These are phyloP conservation scores for Oxyruncus cristatus DNA, from an alignment of 2,113 vertebrate species.

Conservation along the genomic window DNA sequence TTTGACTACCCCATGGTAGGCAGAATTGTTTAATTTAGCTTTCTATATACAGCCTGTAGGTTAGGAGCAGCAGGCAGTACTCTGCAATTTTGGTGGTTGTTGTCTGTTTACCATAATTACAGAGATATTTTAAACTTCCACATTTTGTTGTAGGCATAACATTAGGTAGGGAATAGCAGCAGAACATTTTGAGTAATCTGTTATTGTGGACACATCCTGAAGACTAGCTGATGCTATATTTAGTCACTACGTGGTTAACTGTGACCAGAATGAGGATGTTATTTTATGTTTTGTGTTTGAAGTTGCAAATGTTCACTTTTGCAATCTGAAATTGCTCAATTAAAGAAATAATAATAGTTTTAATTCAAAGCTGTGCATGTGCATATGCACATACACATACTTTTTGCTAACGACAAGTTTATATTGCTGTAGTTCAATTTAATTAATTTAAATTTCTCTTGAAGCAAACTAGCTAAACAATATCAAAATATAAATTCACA, in stretches of 20 bases:
- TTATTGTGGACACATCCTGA: slow-evolving; percentile 68
- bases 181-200: slow-evolving; percentile 68
- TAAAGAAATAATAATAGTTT: not conserved
- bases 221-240: slow-evolving; percentile 52
- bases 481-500: not conserved
- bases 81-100: slow-evolving; percentile 68
- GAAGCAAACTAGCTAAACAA: not conserved
- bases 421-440: not conserved
- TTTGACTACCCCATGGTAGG: not conserved
- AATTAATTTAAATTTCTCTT: not conserved
- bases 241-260: slow-evolving; percentile 48
- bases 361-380: not conserved
- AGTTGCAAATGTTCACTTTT: slow-evolving; percentile 1
- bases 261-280: slow-evolving; percentile 24
- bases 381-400: fast-evolving
- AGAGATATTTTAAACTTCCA: slow-evolving; percentile 67
- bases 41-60: slow-evolving; percentile 60
- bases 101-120: slow-evolving; percentile 70
- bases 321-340: not conserved
- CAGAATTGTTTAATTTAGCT: slow-evolving; percentile 61
- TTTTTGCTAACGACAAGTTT: not conserved
- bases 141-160: slow-evolving; percentile 65
- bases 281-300: slow-evolving; percentile 3
- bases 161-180: slow-evolving; percentile 65
- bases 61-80: slow-evolving; percentile 32